phyloP scores from a whole-genome alignment of 2,888 invertebrate genomes.

The Brachyopa scutellaris region DNA sequence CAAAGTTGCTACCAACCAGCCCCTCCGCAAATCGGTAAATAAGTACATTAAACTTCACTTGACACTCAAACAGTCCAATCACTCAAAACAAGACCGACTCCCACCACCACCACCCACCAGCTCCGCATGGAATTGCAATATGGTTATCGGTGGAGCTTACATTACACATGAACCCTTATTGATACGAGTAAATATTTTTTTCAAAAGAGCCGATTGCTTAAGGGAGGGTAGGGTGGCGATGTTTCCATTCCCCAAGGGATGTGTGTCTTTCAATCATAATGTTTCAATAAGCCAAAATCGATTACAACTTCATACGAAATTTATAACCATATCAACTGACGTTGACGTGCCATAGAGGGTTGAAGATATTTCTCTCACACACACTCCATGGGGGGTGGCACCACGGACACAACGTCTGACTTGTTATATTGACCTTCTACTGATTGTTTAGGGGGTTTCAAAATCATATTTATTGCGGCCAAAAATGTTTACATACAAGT shows the following conservation, averaged over 20 bases:
- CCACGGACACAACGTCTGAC: background rate
- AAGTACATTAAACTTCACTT: conserved; percentile 59
- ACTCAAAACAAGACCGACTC: conserved; percentile 52
- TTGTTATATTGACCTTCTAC: conserved; percentile 56
- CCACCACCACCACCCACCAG: background rate
- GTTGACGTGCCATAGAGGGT: conserved; percentile 40
- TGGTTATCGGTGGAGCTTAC: conserved; percentile 28
- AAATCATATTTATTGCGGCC: conserved; percentile 66
- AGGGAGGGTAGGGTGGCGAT: conserved; percentile 22
- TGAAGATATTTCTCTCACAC: background rate
- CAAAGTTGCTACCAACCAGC: conserved; percentile 28
- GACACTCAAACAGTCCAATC: conserved; percentile 61
- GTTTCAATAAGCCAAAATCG: conserved; percentile 74
- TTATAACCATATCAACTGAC: conserved; percentile 66
- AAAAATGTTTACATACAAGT: conserved; percentile 49
- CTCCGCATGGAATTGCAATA: conserved; percentile 26
- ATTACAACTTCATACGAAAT: conserved; percentile 72
- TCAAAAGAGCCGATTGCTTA: no score
- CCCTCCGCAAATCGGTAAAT: conserved; percentile 25
- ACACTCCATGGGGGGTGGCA: conserved; percentile 4
- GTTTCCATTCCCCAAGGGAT: conserved; percentile 51
- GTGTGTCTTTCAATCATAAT: conserved; percentile 68
- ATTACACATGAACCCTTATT: conserved; percentile 13
- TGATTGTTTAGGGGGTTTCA: conserved; percentile 63
- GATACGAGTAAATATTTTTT: conserved; percentile 20